These are phyloP conservation scores for Meloe dianella DNA, from an alignment of 2,888 invertebrate genomes.

Conservation along the genomic window DNA sequence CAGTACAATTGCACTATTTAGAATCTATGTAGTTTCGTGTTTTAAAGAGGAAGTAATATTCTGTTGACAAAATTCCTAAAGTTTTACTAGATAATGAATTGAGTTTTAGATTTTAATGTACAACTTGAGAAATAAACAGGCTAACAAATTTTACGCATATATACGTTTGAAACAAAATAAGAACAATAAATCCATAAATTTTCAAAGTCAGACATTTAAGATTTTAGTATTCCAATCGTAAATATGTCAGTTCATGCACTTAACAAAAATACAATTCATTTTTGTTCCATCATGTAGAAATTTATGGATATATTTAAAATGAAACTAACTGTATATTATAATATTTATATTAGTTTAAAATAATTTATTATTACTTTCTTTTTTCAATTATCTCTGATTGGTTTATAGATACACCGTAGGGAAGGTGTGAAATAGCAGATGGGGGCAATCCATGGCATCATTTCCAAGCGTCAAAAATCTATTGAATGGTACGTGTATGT, in stretches of 20 bases:
- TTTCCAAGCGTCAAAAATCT: constrained; percentile 6
- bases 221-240: constrained; percentile 24
- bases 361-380: neutral
- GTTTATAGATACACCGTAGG: neutral
- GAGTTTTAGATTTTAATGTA: neutral
- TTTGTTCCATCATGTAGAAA: constrained; percentile 25
- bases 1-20: too few relatives aligned
- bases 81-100: neutral
- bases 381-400: neutral
- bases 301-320: constrained; percentile 26
- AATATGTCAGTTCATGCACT: constrained; percentile 35
- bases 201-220: constrained; percentile 18
- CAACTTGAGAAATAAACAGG: neutral
- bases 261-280: constrained; percentile 32
- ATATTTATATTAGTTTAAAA: neutral
- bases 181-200: constrained; percentile 25
- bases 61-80: too few relatives aligned
- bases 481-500: neutral
- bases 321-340: constrained; percentile 1
- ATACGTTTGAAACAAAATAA: neutral
- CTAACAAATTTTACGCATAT: neutral
- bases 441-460: neutral
- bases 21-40: too few relatives aligned
- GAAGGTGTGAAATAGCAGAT: constrained; percentile 8
- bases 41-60: too few relatives aligned